These are phyloP conservation scores for Eledone cirrhosa DNA, from an alignment of 2,888 invertebrate genomes.

Conservation along the genomic window DNA sequence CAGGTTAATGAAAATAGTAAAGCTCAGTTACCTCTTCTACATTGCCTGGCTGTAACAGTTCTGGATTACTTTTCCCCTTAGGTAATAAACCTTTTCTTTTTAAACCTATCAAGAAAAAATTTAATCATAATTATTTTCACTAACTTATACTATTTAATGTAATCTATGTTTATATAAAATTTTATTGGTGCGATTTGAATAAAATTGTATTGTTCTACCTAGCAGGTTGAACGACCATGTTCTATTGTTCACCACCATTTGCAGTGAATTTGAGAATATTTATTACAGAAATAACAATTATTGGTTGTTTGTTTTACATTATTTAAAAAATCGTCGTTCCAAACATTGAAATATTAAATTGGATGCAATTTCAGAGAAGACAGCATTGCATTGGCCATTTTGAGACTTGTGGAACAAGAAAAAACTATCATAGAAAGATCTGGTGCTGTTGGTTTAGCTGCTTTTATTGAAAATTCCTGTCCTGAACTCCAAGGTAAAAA, in stretches of 20 bases:
- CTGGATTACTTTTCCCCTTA: background rate
- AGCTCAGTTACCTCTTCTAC: constrained; percentile 7
- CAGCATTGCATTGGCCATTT: constrained; percentile 83
- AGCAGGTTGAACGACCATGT: too few species aligned
- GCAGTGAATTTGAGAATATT: too few species aligned
- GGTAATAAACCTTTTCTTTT: background rate
- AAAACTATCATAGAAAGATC: constrained; percentile 93
- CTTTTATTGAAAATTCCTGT: constrained; percentile 81
- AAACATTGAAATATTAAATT: too few species aligned
- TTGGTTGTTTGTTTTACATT: too few species aligned
- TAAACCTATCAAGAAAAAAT: background rate
- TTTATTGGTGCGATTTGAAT: too few species aligned
- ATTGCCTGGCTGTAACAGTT: background rate
- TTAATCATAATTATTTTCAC: too few species aligned
- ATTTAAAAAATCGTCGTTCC: too few species aligned
- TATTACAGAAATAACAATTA: too few species aligned
- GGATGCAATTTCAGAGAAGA: constrained; percentile 69
- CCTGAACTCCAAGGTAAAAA: constrained; percentile 84
- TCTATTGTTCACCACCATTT: too few species aligned
- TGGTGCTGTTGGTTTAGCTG: constrained; percentile 86
- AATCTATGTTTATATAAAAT: too few species aligned
- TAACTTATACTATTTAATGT: too few species aligned
- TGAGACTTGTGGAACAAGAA: constrained; percentile 82
- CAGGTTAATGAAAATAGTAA: background rate
- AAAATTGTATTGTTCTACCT: too few species aligned